Base-by-base conservation (phyloP, 2,888 invertebrate genomes). In the Galerucella pusilla region DNA sequence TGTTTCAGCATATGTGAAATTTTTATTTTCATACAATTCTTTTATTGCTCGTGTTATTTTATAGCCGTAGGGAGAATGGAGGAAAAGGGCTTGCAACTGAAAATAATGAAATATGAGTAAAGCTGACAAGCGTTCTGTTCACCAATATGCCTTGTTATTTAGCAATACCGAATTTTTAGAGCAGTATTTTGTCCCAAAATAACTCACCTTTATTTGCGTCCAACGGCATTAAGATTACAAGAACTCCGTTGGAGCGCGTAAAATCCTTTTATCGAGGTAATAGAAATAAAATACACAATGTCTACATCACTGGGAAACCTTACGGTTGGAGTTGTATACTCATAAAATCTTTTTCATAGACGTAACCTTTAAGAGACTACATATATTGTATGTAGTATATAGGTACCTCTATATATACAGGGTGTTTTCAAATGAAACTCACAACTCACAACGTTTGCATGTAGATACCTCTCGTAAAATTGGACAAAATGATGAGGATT, bases 191-290 rank as follows among this genome's bases (percentile, higher is more conserved):
- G 64, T 64, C 52, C 68, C 46, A 64, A 79, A 80, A 79, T 78
- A 76, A 75, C 75, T 75, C 74, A 78, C 78, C 77, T 68, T 75
- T 79, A 80, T 81, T 80, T 80, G 81, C 77, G 78, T 71, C 80
- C 77, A 78, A 77, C 79, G 78, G 79, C 78, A 81, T 80, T 79
- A 79, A 77, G 80, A 81, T 81, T 79, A 80, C 77, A 79, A 78
- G 77, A 77, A 79, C 77, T 80, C 79, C 77, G 79, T 79, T 80
- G 71, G 73, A 79, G 78, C 78, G 78, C 74, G 78, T 81, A 81
- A 81, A 81, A 80, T 78, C 79, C 78, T 81, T 79, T 81, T 79
- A 80, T 80, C 77, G 80, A 77, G 77, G 79, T 74, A 74, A 75
- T 77, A 76, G 78, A 81, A 79, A 79, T 80, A 80, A 80, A 80